phyloP scores from a whole-genome alignment of 1,140 invertebrate genomes.

The Drosophila auraria region DNA sequence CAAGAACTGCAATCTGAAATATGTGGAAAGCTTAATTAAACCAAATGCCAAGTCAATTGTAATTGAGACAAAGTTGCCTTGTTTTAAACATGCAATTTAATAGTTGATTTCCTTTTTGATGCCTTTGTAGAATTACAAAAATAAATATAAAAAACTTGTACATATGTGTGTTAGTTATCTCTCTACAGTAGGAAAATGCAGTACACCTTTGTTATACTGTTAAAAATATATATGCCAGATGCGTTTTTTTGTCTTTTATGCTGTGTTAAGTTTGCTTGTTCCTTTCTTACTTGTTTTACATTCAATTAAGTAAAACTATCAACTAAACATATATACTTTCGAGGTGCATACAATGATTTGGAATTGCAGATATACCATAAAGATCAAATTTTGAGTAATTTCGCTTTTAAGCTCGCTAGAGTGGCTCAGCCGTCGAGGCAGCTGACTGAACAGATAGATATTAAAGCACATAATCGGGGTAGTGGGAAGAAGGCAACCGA shows the following conservation, averaged over 20 bases:
- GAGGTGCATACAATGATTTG: constrained; percentile 29
- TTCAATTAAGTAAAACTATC: constrained; percentile 25
- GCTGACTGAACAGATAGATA: constrained; percentile 47
- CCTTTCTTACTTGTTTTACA: constrained; percentile 10
- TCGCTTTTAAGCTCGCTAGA: constrained; percentile 44
- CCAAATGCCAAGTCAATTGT: constrained; percentile 19
- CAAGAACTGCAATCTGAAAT: not conserved
- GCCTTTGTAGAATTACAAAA: constrained; percentile 76
- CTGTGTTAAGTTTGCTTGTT: constrained; percentile 28
- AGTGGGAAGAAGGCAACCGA: constrained; percentile 41
- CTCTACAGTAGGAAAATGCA: constrained; percentile 77
- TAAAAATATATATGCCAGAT: constrained; percentile 66
- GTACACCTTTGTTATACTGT: constrained; percentile 54
- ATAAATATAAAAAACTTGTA: constrained; percentile 84
- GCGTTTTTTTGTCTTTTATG: constrained; percentile 56
- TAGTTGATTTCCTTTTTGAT: constrained; percentile 60
- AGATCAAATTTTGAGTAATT: constrained; percentile 37
- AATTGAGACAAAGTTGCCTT: constrained; percentile 11
- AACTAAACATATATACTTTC: constrained; percentile 32
- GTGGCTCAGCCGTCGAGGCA: constrained; percentile 37
- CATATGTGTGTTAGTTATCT: constrained; percentile 75
- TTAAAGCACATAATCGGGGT: constrained; percentile 44
- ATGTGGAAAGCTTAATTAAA: not conserved
- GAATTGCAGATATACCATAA: constrained; percentile 34
- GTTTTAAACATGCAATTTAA: constrained; percentile 75